Evolutionary conservation across 2,113 vertebrate genomes (phyloP), one percentile per base, ranked within the genome.

Genomic region (Eptesicus fuscus): DNA sequence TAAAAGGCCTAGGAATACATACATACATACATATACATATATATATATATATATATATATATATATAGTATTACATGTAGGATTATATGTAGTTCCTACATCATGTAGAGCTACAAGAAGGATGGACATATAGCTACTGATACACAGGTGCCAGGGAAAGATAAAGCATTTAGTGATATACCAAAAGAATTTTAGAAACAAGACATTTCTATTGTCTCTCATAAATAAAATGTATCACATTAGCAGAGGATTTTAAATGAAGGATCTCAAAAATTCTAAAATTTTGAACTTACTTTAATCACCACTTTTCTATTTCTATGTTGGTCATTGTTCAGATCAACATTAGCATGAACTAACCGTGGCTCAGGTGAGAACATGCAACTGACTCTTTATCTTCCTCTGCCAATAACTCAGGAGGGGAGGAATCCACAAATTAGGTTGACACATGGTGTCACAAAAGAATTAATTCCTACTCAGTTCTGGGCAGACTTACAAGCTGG

Each of bases 401-500:
- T 97, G 96, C 96, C 96, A 97, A 23, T 65, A 95, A 87, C 94
- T 96, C 96, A 95, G 96, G 84, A 92, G 96, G 96, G 80, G 92
- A 96, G 84, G 61, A 93, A 84, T 93, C 76, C 80, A 95, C 95
- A 94, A 97, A 97, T 97, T 96, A 96, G 90, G 92, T 76, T 96
- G 95, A 97, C 97, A 97, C 96, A 97, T 97, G 96, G 95, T 95
- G 92, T 97, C 90, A 93, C 93, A 87, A 92, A 96, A 95, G 92
- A 97, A 97, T 97, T 97, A 96, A 97, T 96, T 97, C 90, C 90
- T 82, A 78, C 70, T 94, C 28, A 30, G 70, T 96, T 97, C 95
- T 93, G 96, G 96, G 95, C 96, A 96, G 70, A 86, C 78, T 61
- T 83, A 92, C 97, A 96, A 96, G 44, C 92, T 97, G 97, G 96